Evolutionary conservation across 2,797 vertebrate species (phyloP).

Genomic region (Malurus leucopterus): DNA sequence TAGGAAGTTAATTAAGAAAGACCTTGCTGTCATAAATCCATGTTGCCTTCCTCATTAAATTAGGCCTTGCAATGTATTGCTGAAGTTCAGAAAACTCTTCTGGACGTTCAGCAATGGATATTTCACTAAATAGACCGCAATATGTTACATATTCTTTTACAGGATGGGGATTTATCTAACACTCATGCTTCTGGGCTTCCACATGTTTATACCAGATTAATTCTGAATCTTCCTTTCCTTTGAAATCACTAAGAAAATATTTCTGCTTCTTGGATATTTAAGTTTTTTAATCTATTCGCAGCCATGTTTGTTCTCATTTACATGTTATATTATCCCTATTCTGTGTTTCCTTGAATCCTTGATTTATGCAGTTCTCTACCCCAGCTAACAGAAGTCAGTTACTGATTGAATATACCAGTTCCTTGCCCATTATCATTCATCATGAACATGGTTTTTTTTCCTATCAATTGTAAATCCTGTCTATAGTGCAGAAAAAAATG

Average conservation of each 20-base stretch:
- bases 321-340: constrained; percentile 15
- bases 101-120: background rate
- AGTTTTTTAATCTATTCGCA: background rate
- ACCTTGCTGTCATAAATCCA: constrained; percentile 65
- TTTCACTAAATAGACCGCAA: background rate
- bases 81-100: constrained; percentile 51
- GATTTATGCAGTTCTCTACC: background rate
- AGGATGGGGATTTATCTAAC: background rate
- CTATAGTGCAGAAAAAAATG: constrained; percentile 10
- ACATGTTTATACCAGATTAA: background rate
- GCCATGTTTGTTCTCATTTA: constrained; percentile 10
- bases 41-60: constrained; percentile 55
- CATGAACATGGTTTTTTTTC: background rate
- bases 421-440: background rate
- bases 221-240: constrained; percentile 23
- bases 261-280: background rate
- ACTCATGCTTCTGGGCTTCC: background rate
- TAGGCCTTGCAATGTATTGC: constrained; percentile 1
- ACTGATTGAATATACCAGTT: background rate
- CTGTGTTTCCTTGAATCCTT: background rate
- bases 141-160: background rate
- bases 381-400: constrained; percentile 12
- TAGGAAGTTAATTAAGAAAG: constrained; percentile 66
- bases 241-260: constrained; percentile 4
- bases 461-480: constrained; percentile 8